Conservation (phyloP, 2,888 invertebrate genomes). For the Eubasilissa splendida region DNA sequence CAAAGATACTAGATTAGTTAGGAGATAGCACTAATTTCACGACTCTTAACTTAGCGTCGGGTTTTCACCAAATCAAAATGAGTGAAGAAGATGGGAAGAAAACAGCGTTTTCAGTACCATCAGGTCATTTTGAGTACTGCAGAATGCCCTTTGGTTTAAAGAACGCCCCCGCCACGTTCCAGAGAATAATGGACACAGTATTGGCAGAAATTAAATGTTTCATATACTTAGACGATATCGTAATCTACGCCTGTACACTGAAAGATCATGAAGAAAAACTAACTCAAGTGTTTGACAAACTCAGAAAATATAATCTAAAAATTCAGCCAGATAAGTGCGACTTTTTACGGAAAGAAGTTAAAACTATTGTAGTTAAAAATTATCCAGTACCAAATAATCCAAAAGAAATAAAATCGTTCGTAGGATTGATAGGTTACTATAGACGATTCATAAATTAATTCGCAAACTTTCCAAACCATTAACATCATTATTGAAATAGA, state of each 20-base stretch:
- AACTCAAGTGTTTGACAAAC: constrained; percentile 55
- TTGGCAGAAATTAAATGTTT: constrained; percentile 58
- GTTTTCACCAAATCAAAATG: neutral
- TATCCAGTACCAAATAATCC: constrained; percentile 11
- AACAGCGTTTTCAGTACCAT: neutral
- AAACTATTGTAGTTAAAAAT: constrained; percentile 8
- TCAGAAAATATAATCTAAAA: constrained; percentile 56
- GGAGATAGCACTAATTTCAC: neutral
- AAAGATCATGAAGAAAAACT: constrained; percentile 55
- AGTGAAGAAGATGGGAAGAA: neutral
- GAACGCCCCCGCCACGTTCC: neutral
- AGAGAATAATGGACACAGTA: neutral
- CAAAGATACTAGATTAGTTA: neutral
- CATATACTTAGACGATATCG: constrained; percentile 62
- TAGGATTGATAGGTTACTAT: constrained; percentile 7
- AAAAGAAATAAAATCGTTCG: constrained; percentile 23
- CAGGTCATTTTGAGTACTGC: neutral
- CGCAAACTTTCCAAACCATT: too few species aligned
- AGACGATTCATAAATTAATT: neutral
- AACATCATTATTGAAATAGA: too few species aligned
- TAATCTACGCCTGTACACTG: constrained; percentile 50
- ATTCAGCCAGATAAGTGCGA: constrained; percentile 60
- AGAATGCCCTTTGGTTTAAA: neutral
- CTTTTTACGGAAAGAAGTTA: constrained; percentile 58
- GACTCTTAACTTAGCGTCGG: neutral